Base-by-base conservation (phyloP, 2,113 vertebrate genomes). In the Zingel zingel region DNA sequence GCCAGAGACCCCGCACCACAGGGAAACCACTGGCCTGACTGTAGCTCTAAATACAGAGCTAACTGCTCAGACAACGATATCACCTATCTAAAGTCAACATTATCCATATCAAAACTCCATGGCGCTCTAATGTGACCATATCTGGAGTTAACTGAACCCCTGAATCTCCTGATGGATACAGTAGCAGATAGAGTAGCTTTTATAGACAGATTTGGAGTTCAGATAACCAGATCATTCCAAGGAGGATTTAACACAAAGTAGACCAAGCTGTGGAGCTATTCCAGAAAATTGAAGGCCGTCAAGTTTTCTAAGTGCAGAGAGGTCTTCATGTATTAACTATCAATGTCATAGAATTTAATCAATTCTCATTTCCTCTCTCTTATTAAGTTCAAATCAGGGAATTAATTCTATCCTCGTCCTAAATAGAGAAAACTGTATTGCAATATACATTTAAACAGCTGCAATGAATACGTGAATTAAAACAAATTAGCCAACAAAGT, bases 401-500 rank as follows among this genome's bases (percentile, higher is more conserved):
- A 93, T 94, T 87, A 92, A 92, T 90, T 83, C 73, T 79, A 72
- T 89, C 87, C 83, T 79, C 72, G 33, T 88, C 84, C 64, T 80
- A 86, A 90, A 94, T 87, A 48, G 86, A 87, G 88, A 79, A 88
- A 87, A 86, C 79, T 82, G 61, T 64, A 84, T 81, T 53, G 88
- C 89, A 88, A 84, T 91, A 89, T 88, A 88, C 88, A 90, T 93
- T 92, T 84, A 85, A 89, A 88, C 89, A 92, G 86, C 88, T 84
- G 90, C 85, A 88, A 87, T 93, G 88, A 93, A 92, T 91, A 86
- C 86, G 90, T 89, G 85, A 94, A 95, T 96, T 94, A 94, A 95
- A 94, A 94, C 93, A 94, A 94, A 95, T 95, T 95, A 95, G 91
- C 90, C 90, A 94, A 95, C 93, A 95, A 95, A 95, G 94, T 94